phyloP scores from a whole-genome alignment of 2,113 vertebrate species.

The Pseudolaguvia tuberculata region DNA sequence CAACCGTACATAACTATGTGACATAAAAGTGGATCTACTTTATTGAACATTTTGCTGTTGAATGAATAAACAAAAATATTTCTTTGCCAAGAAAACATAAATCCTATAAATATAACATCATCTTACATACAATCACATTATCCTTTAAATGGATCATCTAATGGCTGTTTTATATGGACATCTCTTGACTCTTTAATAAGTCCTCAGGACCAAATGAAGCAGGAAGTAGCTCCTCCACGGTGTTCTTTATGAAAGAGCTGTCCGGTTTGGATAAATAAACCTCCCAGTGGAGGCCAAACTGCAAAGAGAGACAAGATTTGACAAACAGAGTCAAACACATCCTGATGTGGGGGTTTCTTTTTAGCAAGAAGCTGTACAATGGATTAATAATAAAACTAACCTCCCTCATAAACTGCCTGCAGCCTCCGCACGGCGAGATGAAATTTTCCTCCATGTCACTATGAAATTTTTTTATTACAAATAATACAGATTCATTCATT shows the following conservation, averaged over 20 bases:
- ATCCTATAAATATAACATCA: too few relatives aligned
- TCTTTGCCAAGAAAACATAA: too few relatives aligned
- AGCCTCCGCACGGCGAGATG: conserved; percentile 75
- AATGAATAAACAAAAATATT: too few relatives aligned
- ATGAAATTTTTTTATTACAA: too few relatives aligned
- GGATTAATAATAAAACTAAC: conserved; percentile 54
- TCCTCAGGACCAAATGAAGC: conserved; percentile 72
- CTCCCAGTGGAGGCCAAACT: conserved; percentile 76
- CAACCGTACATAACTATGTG: too few relatives aligned
- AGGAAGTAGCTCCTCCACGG: conserved; percentile 70
- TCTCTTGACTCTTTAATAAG: conserved; percentile 47
- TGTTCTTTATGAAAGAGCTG: conserved; percentile 63
- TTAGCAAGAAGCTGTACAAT: neutral
- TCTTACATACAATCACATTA: neutral
- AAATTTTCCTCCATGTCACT: conserved; percentile 71
- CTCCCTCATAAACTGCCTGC: conserved; percentile 84
- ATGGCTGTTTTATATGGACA: neutral
- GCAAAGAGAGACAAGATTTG: conserved; percentile 12
- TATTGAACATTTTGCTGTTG: too few relatives aligned
- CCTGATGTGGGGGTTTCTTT: neutral
- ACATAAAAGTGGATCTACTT: too few relatives aligned
- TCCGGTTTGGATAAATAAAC: conserved; percentile 72
- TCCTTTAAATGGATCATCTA: neutral
- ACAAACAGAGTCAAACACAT: neutral
- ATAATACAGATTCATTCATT: too few relatives aligned